These are phyloP conservation scores for Bothrops jararaca DNA, from an alignment of 2,113 vertebrate genomes.

Conservation along the genomic window DNA sequence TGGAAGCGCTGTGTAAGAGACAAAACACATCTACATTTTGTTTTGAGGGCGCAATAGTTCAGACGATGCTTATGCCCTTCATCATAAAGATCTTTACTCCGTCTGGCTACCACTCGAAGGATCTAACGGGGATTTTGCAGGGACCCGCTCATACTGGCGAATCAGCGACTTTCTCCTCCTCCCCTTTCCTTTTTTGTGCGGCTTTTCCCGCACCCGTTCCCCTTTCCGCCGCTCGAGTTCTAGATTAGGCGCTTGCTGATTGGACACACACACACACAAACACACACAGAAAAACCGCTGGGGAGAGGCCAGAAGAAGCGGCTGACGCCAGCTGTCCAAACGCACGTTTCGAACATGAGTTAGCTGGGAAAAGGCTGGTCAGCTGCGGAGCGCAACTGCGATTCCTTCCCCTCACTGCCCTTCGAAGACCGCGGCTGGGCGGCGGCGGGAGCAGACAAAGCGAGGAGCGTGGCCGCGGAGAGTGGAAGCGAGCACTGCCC, in stretches of 20 bases:
- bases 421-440: not conserved
- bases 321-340: slow-evolving; percentile 25
- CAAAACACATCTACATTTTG: not conserved
- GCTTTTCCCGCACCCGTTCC: not conserved
- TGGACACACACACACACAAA: not conserved
- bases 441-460: not conserved
- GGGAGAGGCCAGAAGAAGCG: not conserved
- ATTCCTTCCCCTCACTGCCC: not conserved
- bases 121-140: not conserved
- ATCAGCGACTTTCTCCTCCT: not conserved
- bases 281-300: not conserved
- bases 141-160: not conserved
- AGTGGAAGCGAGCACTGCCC: not conserved
- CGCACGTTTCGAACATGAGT: slow-evolving; percentile 26
- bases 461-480: not conserved
- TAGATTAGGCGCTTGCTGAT: slow-evolving; percentile 16
- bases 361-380: not conserved
- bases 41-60: not conserved
- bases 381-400: not conserved
- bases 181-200: not conserved
- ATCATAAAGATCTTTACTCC: not conserved
- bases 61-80: not conserved
- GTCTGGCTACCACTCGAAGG: not conserved
- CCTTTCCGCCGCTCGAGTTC: not conserved
- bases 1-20: not conserved